Conservation (phyloP, 64 coral and sea anemone genomes). For the Porites lutea region DNA sequence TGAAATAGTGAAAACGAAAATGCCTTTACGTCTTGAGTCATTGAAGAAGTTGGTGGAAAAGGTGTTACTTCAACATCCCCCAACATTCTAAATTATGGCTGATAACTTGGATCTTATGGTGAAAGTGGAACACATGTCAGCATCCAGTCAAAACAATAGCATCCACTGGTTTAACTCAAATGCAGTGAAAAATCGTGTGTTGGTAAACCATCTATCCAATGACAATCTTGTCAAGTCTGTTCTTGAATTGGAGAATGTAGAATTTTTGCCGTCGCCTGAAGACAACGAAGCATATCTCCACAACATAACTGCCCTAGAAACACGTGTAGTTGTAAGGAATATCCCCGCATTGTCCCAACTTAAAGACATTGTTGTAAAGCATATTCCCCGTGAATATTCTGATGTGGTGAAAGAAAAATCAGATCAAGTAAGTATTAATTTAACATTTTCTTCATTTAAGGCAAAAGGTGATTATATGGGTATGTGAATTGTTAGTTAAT, state of each 20-base stretch:
- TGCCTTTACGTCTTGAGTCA: not conserved
- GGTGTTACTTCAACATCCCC: not conserved
- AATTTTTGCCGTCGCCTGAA: conserved; percentile 60
- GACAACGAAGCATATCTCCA: conserved; percentile 52
- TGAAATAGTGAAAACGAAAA: not conserved
- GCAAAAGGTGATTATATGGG: too few species aligned
- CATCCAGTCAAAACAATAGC: conserved; percentile 64
- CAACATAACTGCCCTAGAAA: conserved; percentile 60
- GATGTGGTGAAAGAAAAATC: conserved; percentile 40
- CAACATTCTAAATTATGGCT: conserved; percentile 17
- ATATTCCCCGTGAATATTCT: conserved; percentile 67
- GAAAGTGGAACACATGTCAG: conserved; percentile 34
- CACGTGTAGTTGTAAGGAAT: not conserved
- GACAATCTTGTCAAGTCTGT: conserved; percentile 17
- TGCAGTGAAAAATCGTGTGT: conserved; percentile 62
- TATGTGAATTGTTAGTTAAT: too few species aligned
- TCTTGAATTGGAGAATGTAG: conserved; percentile 46
- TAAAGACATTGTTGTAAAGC: conserved; percentile 10
- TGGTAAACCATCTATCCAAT: conserved; percentile 17
- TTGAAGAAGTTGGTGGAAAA: not conserved
- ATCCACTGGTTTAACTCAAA: conserved; percentile 76
- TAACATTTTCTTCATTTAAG: too few species aligned
- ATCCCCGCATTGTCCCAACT: not conserved
- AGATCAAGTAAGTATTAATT: conserved; percentile 15
- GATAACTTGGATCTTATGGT: conserved; percentile 29